Base-by-base conservation (phyloP, 2,113 vertebrate species). In the Forbesichthys papilliferus region DNA sequence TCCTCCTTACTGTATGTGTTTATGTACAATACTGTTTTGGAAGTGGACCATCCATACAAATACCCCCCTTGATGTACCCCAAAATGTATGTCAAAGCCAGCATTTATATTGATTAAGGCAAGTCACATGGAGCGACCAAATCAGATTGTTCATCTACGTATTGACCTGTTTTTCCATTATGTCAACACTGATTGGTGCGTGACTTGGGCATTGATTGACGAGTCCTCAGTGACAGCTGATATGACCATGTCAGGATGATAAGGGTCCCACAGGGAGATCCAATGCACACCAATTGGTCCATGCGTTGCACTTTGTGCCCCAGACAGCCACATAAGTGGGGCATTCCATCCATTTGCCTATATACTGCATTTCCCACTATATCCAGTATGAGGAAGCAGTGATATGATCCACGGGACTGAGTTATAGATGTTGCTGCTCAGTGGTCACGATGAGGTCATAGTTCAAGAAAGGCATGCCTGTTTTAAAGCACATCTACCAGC, bases 361-460 rank as follows among this genome's bases (percentile, higher is more conserved):
- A 42, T 51, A 55, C 33, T 8, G n/a, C 63, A 48, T 48, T 9
- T 61, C 58, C 60, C 62, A 3, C 16, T 56, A 8, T 56, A 8
- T 74, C 48, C 36, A 71, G 47, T 64, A 1, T 48, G 5, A 46
- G 8, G 56, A 46, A 12, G 68, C 27, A 57, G 49, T 59, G 82
- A 78, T 78, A 76, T 71, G n/a, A 52, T 54, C 34, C 46, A 53
- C 11, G 36, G n/a, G 1, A 3, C 5, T 46, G 16, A 68, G 34
- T 64, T 53, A 71, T 36, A 12, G 51, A 74, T 11, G 56, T 16
- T 42, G 33, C 68, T 49, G 51, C 18, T 34, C 58, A 36, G 11
- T 5, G 34, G 5, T 77, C 69, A 70, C 74, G 72, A 48, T 9
- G 10, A 57, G 46, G 57, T 69, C 66, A 73, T 53, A 75, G 77